Percentiles rank a stretch among this genome's conserved stretches.
Evolutionary conservation across 2,888 invertebrate genomes (phyloP).

Genomic region (Yponomeuta plumbellus): DNA sequence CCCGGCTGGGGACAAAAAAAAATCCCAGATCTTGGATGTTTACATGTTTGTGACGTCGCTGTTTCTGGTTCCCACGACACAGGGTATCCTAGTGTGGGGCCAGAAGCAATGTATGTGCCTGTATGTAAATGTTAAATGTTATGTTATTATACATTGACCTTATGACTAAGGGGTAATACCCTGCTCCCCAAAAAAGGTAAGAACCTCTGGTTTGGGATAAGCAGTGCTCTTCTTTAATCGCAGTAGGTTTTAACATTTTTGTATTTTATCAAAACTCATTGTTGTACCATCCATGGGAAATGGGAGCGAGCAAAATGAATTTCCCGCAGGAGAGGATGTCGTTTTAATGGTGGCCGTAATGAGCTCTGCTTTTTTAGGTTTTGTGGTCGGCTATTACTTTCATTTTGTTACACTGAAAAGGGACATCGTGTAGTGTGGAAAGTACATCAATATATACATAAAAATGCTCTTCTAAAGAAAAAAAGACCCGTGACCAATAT

Average conservation of each 20-base stretch:
- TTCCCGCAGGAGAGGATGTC: constrained; percentile 62
- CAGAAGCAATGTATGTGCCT: too few species aligned
- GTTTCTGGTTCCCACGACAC: too few species aligned
- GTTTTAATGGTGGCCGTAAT: constrained; percentile 11
- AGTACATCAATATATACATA: background rate
- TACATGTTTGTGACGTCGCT: too few species aligned
- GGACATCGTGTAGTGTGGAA: background rate
- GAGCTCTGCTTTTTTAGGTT: background rate
- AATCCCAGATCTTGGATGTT: too few species aligned
- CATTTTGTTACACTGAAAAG: background rate
- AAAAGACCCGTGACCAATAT: too few species aligned
- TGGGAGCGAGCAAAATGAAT: constrained; percentile 60
- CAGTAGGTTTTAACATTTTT: background rate
- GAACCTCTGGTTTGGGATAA: background rate
- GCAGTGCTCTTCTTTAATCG: background rate
- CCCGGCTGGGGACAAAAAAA: too few species aligned
- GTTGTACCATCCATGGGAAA: constrained; percentile 48
- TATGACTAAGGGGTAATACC: too few species aligned
- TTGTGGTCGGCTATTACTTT: background rate
- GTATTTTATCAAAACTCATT: background rate
- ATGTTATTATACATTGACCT: too few species aligned
- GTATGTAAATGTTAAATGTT: too few species aligned
- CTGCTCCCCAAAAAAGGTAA: too few species aligned
- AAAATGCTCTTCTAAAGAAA: background rate
- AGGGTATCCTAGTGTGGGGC: too few species aligned